phyloP scores from a whole-genome alignment of 1,140 invertebrate species.

The Anadara kagoshimensis region DNA sequence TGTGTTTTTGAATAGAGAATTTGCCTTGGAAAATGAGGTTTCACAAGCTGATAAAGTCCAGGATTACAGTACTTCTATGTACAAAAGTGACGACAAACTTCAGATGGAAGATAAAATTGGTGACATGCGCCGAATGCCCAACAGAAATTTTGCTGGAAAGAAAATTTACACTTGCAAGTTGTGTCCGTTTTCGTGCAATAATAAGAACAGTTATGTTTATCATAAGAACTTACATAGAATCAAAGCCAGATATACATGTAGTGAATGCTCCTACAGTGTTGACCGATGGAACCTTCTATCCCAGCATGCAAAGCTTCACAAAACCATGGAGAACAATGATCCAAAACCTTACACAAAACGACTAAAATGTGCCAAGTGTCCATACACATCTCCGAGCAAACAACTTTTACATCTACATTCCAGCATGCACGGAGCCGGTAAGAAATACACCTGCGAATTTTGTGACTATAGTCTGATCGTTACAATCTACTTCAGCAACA shows the following conservation, averaged over 20 bases:
- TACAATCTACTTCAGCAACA: neutral
- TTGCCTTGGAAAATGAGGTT: conserved; percentile 55
- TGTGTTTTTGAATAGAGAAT: conserved; percentile 63
- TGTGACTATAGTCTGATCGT: conserved; percentile 57
- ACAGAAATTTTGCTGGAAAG: conserved; percentile 39
- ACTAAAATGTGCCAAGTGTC: conserved; percentile 44
- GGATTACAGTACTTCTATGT: conserved; percentile 8
- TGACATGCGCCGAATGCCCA: neutral
- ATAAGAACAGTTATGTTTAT: conserved; percentile 60
- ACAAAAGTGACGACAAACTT: neutral
- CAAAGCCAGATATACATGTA: conserved; percentile 59
- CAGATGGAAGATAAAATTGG: conserved; percentile 17
- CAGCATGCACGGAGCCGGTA: conserved; percentile 45
- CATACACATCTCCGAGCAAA: conserved; percentile 42
- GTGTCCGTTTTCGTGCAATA: conserved; percentile 65
- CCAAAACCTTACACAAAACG: neutral
- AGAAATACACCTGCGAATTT: conserved; percentile 45
- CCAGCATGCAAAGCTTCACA: conserved; percentile 63
- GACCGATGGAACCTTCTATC: conserved; percentile 55
- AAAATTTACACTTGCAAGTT: conserved; percentile 59
- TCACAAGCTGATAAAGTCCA: conserved; percentile 12
- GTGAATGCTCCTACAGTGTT: conserved; percentile 63
- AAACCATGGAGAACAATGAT: conserved; percentile 22
- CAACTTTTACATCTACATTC: conserved; percentile 48
- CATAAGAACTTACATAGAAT: conserved; percentile 66